Base-by-base conservation (phyloP, 2,797 vertebrate genomes). In the Squalus acanthias region DNA sequence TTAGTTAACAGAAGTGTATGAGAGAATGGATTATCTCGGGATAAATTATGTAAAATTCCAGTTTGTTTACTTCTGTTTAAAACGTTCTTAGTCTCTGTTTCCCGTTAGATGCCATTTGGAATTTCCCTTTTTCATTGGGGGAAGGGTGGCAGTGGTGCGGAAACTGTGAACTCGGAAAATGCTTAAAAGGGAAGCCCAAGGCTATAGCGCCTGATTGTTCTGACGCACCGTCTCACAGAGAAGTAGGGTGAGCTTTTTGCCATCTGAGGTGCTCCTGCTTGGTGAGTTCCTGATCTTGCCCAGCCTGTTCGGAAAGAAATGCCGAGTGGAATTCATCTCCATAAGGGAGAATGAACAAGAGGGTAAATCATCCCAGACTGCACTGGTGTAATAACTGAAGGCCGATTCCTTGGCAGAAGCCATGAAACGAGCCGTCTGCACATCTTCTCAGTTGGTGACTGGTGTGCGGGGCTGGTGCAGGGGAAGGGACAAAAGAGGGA, bases 91-190 rank as follows among this genome's bases (percentile, higher is more conserved):
- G 91, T 26, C 39, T 93, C n/a, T 24, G 63, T 93, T 93, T 93
- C n/a, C 91, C 65, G 20, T 93, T 46, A 67, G 91, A n/a, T 69
- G 91, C 91, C 91, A 93, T 46, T 69, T 93, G 0, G 46, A 69
- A 39, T 39, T 69, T 93, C 69, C 91, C 60, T n/a, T 67, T 93
- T 63, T 91, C 26, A 91, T 7, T 17, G 53, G 87, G 89, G 17
- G 60, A 92, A 8, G 89, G 60, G 17, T 5, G 20, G 88, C 88
- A 91, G 60, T 46, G 8, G 63, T 46, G 91, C 0, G 91, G 65
- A 67, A 93, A 93, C 91, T 93, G 33, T 39, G 65, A 93, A 93
- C 91, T 39, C 12, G 91, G n/a, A 69, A 39, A 69, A 67, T 69
- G 65, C 65, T 69, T 10, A 12, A 69, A 46, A 67, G 65, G 91